Evolutionary conservation across 2,113 vertebrate genomes (phyloP).

Genomic region (Monopterus albus): DNA sequence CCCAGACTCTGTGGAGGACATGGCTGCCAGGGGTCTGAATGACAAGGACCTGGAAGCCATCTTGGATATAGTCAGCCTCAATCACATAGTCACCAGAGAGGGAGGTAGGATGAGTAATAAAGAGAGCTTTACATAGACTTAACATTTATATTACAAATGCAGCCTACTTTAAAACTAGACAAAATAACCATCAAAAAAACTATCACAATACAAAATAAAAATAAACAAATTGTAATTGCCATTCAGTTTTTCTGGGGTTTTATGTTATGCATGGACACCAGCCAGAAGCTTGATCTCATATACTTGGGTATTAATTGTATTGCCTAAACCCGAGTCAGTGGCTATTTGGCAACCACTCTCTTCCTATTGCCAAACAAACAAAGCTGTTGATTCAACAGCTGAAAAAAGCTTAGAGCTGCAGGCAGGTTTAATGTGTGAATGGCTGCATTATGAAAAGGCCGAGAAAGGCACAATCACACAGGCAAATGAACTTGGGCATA

Average conservation of each 20-base stretch:
- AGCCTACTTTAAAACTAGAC: no score
- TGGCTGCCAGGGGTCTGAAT: slow-evolving; percentile 88
- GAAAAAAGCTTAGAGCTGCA: slow-evolving; percentile 1
- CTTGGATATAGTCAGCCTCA: slow-evolving; percentile 92
- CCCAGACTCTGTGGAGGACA: slow-evolving; percentile 93
- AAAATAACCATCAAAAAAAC: background rate
- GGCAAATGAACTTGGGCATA: background rate
- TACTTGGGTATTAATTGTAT: background rate
- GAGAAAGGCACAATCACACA: slow-evolving; percentile 15
- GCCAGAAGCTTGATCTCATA: background rate
- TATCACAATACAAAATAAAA: no score
- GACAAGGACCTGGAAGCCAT: slow-evolving; percentile 93
- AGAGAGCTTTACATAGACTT: no score
- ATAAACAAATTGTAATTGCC: background rate
- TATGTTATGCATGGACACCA: background rate
- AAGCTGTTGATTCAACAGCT: slow-evolving; percentile 45
- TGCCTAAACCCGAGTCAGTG: slow-evolving; percentile 21
- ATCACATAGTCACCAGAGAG: slow-evolving; percentile 96
- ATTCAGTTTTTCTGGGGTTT: background rate
- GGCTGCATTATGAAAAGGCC: slow-evolving; percentile 39
- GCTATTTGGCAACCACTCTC: slow-evolving; percentile 37
- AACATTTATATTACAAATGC: no score
- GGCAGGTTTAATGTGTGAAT: slow-evolving; percentile 48
- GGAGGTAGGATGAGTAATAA: slow-evolving; percentile 84
- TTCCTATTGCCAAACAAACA: slow-evolving; percentile 36